Evolutionary conservation across 2,888 invertebrate species (phyloP).

Genomic region (Spodoptera exigua): DNA sequence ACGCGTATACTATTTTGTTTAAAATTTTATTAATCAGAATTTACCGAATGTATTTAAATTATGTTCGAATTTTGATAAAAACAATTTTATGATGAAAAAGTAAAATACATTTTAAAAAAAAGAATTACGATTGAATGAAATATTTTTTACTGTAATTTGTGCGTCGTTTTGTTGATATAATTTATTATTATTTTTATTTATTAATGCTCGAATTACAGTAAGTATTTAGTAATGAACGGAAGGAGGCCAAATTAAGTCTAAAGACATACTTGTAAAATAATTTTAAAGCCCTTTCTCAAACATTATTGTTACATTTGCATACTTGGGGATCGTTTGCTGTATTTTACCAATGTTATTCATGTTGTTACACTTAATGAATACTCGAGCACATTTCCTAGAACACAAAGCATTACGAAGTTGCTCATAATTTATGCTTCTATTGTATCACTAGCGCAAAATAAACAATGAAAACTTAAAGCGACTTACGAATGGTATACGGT

Average conservation of each 20-base stretch:
- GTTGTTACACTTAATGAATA: conserved; percentile 43
- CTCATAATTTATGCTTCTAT: conserved; percentile 50
- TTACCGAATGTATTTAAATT: too few relatives aligned
- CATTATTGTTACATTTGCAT: conserved; percentile 48
- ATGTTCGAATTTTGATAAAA: too few relatives aligned
- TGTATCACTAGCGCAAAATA: conserved; percentile 43
- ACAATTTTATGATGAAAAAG: too few relatives aligned
- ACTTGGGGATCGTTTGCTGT: conserved; percentile 16
- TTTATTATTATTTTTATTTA: too few relatives aligned
- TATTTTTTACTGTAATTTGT: too few relatives aligned
- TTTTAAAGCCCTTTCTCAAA: conserved; percentile 28
- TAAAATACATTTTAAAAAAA: too few relatives aligned
- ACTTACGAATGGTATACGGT: conserved; percentile 4
- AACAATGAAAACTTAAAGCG: conserved; percentile 35
- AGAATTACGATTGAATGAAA: too few relatives aligned
- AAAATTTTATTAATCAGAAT: too few relatives aligned
- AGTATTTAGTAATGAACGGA: background rate
- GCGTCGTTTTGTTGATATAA: too few relatives aligned
- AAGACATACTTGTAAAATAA: conserved; percentile 19
- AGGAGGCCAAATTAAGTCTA: conserved; percentile 21
- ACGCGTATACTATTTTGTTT: too few relatives aligned
- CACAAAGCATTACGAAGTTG: conserved; percentile 34
- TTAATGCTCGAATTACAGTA: background rate
- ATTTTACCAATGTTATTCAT: conserved; percentile 38
- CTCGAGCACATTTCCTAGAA: conserved; percentile 31